Evolutionary conservation across 1,140 invertebrate genomes (phyloP).

Genomic region (Danaus plexippus): DNA sequence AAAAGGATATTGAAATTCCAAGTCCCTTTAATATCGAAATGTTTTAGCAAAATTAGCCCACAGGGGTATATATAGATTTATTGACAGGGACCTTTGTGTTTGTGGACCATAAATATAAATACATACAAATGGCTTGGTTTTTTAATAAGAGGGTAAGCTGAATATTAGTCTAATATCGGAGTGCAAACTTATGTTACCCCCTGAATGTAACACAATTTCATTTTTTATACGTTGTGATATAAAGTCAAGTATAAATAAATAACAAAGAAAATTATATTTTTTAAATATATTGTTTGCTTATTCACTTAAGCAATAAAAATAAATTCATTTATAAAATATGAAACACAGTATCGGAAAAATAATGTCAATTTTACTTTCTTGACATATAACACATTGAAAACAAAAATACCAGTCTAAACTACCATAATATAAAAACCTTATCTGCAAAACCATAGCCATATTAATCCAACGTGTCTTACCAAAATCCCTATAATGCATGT

Average conservation of each 20-base stretch:
- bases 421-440: too few species aligned
- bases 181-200: slow-evolving; percentile 68
- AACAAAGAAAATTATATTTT: too few species aligned
- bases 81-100: slow-evolving; percentile 47
- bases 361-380: too few species aligned
- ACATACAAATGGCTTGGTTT: slow-evolving; percentile 68
- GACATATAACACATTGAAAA: too few species aligned
- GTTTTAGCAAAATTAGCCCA: slow-evolving; percentile 66
- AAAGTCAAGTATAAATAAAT: too few species aligned
- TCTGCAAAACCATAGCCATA: slow-evolving; percentile 25
- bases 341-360: too few species aligned
- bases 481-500: slow-evolving; percentile 44
- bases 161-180: slow-evolving; percentile 68
- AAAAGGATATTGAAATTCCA: slow-evolving; percentile 23
- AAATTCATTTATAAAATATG: too few species aligned
- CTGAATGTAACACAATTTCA: slow-evolving; percentile 22
- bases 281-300: too few species aligned
- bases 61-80: slow-evolving; percentile 42
- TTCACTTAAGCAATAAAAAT: too few species aligned
- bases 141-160: slow-evolving; percentile 69
- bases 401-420: too few species aligned
- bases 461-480: slow-evolving; percentile 35
- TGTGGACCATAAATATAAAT: slow-evolving; percentile 44
- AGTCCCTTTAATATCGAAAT: slow-evolving; percentile 36
- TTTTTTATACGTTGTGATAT: slow-evolving; percentile 6